These are phyloP conservation scores for Odontomachus brunneus DNA, from an alignment of 1,140 invertebrate species.

Conservation along the genomic window DNA sequence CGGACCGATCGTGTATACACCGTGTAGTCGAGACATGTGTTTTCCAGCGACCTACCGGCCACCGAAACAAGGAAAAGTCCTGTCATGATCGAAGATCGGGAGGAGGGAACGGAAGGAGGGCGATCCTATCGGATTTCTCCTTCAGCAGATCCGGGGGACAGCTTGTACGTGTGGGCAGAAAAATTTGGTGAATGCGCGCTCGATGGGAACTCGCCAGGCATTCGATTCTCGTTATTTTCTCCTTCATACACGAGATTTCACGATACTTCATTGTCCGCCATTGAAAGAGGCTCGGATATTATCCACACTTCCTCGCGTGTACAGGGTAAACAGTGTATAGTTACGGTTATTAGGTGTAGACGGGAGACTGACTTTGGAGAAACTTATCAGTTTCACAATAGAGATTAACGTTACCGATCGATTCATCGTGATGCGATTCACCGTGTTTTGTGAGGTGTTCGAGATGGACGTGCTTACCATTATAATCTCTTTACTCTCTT, in stretches of 20 bases:
- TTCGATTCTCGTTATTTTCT: slow-evolving; percentile 60
- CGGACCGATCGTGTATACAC: slow-evolving; percentile 3
- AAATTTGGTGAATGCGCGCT: slow-evolving; percentile 66
- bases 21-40: slow-evolving; percentile 64
- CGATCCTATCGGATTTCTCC: slow-evolving; percentile 70
- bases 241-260: slow-evolving; percentile 56
- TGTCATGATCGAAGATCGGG: slow-evolving; percentile 37
- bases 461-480: background rate
- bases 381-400: slow-evolving; percentile 30
- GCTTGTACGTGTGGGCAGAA: slow-evolving; percentile 42
- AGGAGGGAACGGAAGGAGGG: background rate
- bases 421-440: background rate
- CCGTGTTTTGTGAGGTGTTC: background rate
- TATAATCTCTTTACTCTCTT: slow-evolving; percentile 2
- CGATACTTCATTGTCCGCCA: slow-evolving; percentile 50
- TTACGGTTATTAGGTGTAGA: background rate
- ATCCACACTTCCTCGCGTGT: background rate
- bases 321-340: background rate
- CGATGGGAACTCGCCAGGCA: slow-evolving; percentile 25
- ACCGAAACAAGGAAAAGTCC: slow-evolving; percentile 71
- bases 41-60: slow-evolving; percentile 51
- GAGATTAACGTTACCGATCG: slow-evolving; percentile 26
- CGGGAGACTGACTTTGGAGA: slow-evolving; percentile 25
- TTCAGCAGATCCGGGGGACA: slow-evolving; percentile 23
- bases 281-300: background rate